Evolutionary conservation across 2,797 vertebrate species (phyloP), one percentile per base, ranked within the genome.

Genomic region (Aeoliscus strigatus): DNA sequence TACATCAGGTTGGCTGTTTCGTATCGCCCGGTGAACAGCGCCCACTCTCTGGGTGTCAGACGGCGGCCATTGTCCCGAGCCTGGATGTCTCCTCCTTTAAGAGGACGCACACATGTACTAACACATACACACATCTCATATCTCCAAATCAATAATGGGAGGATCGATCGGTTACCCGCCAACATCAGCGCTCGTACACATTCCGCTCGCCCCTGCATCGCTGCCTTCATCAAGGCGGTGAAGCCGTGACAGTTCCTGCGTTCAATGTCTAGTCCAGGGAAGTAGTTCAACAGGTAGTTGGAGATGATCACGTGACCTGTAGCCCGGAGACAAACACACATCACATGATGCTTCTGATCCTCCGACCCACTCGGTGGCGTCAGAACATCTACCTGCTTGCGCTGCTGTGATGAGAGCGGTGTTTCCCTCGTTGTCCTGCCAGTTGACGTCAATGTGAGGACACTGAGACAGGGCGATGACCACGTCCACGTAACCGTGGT

Each of bases 381-480:
- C n/a, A n/a, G n/a, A n/a, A n/a, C n/a, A n/a, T n/a, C n/a, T n/a
- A 21, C 18, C 18, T 90, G 96, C 96, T 88, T 99, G 96, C 1
- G 91, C 90, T 14, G 96, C 94, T 0, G 84, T 93, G 59, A 96
- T 98, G 0, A 99, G 90, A 38, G 96, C 93, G 0, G 94, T 97
- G 83, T 99, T 99, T 14, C 94, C 96, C 66, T 98, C 96, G 0
- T 89, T 97, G 88, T 99, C 96, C 77, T 98, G 94, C 94, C 94
- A 96, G 89, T 99, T 99, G 43, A 97, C 87, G 5, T 99, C 91
- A 39, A 98, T 32, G 36, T 93, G 80, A 10, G 96, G 93, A 56
- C 96, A 98, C 44, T 94, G 92, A 12, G 93, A 84, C 15, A 99
- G 90, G 35, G 91, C 89, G 23, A 96, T 91, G 76, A 96, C 93